These are phyloP conservation scores for Beris chalybata DNA, from an alignment of 2,888 invertebrate species.

Conservation along the genomic window DNA sequence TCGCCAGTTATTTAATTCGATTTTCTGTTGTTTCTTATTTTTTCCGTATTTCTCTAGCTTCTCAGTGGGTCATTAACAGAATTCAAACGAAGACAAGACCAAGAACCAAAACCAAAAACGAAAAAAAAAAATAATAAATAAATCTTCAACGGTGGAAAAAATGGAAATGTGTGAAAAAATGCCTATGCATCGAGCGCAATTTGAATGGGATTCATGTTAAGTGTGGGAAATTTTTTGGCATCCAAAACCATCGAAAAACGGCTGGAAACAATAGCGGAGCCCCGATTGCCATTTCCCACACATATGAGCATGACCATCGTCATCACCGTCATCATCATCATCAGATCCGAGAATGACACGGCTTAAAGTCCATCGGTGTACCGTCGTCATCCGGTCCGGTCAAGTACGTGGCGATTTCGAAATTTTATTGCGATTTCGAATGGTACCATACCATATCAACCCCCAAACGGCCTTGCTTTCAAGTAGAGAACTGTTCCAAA, in stretches of 20 bases:
- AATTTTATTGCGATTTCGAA: no score
- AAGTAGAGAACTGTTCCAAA: neutral
- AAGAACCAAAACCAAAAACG: neutral
- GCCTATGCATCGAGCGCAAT: constrained; percentile 27
- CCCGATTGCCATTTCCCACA: constrained; percentile 34
- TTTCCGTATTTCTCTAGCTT: constrained; percentile 27
- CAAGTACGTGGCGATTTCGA: no score
- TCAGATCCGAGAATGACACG: neutral
- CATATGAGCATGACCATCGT: constrained; percentile 36
- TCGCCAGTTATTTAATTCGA: constrained; percentile 30
- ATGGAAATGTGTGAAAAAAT: constrained; percentile 34
- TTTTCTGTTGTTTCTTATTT: constrained; percentile 20
- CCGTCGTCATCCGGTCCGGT: no score
- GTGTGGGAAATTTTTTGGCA: constrained; percentile 35
- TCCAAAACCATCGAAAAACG: constrained; percentile 27
- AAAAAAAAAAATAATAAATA: constrained; percentile 13
- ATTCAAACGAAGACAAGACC: neutral
- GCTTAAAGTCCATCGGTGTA: no score
- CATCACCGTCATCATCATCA: constrained; percentile 11
- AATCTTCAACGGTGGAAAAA: constrained; percentile 33
- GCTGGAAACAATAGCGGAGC: constrained; percentile 23
- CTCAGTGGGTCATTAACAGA: constrained; percentile 40
- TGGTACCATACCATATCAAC: no score
- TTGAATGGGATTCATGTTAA: constrained; percentile 36
- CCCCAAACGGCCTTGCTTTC: neutral